Percentiles rank a stretch among this genome's conserved stretches.
phyloP scores from a whole-genome alignment of 2,888 invertebrate genomes.

The Drosophila quinaria region DNA sequence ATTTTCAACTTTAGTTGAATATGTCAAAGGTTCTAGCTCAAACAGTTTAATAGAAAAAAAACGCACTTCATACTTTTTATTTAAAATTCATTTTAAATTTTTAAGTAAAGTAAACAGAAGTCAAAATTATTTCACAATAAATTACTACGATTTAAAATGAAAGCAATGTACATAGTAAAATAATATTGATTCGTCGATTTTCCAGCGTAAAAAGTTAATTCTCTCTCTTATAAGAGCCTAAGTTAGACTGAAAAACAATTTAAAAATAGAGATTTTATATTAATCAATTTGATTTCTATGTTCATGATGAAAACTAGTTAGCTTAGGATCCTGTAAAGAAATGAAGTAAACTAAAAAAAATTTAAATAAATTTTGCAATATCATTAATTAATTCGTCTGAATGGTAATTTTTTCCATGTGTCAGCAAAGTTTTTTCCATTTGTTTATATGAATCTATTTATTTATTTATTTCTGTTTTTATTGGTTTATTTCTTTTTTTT shows the following conservation, averaged over 20 bases:
- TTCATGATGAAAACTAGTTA: not conserved
- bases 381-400: slow-evolving; percentile 14
- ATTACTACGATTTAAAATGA: too few relatives aligned
- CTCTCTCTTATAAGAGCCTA: too few relatives aligned
- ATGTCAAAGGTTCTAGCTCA: not conserved
- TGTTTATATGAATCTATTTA: slow-evolving; percentile 14
- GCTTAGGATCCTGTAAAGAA: not conserved
- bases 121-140: too few relatives aligned
- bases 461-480: slow-evolving; percentile 5
- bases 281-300: not conserved
- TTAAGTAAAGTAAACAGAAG: too few relatives aligned
- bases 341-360: not conserved
- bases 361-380: slow-evolving; percentile 5
- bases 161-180: too few relatives aligned
- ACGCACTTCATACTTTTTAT: not conserved
- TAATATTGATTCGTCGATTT: too few relatives aligned
- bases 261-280: not conserved
- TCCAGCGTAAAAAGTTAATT: too few relatives aligned
- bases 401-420: not conserved
- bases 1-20: slow-evolving; percentile 7
- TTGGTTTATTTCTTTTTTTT: not conserved
- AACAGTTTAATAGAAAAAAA: not conserved
- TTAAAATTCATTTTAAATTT: too few relatives aligned
- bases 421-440: not conserved
- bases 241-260: not conserved